Conservation (phyloP, 2,113 vertebrate genomes). For the Hydrolagus affinis region DNA sequence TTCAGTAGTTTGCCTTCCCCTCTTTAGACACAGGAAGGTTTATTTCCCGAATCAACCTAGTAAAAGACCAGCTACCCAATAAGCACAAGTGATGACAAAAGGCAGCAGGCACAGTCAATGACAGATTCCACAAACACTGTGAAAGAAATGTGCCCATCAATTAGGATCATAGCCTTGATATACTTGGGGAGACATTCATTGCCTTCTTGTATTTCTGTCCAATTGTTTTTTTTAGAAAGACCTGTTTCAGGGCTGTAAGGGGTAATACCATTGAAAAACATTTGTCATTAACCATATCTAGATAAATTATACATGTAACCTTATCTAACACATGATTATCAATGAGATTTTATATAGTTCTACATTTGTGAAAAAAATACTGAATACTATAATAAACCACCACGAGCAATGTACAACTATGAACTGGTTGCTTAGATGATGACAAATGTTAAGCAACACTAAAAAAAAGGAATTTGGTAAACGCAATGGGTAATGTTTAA, state of each 20-base stretch:
- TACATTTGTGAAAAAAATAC: no score
- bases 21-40: conserved; percentile 45
- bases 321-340: no score
- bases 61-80: conserved; percentile 37
- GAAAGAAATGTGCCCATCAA: background rate
- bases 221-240: background rate
- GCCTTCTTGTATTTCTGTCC: background rate
- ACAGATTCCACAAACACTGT: background rate
- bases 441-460: background rate
- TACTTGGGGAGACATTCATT: no score
- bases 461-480: background rate
- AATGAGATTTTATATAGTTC: no score
- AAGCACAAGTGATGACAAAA: conserved; percentile 41
- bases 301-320: no score
- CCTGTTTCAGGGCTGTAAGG: background rate
- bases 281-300: background rate
- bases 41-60: conserved; percentile 46
- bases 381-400: background rate
- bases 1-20: background rate
- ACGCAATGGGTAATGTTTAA: background rate
- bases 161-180: background rate
- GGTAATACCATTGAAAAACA: background rate
- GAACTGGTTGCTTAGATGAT: background rate
- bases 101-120: background rate
- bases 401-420: background rate